Evolutionary conservation across 2,888 invertebrate species (phyloP).

Genomic region (Drosophila mercatorum): DNA sequence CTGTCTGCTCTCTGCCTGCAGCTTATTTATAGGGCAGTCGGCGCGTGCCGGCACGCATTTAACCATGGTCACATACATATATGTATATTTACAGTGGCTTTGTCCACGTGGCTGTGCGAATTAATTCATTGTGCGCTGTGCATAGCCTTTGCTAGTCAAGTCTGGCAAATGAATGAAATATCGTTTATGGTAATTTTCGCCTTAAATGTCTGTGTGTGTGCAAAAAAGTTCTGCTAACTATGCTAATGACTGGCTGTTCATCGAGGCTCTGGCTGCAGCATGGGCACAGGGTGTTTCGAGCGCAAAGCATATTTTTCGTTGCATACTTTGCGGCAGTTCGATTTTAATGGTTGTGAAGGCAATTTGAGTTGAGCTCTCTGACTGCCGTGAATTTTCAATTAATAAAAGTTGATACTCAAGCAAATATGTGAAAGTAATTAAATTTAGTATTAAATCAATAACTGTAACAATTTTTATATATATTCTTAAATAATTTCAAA

Average conservation of each 20-base stretch:
- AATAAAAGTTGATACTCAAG: background rate
- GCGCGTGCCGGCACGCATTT: conserved; percentile 69
- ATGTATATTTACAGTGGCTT: conserved; percentile 20
- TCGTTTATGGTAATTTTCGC: conserved; percentile 62
- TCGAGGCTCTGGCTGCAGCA: conserved; percentile 4
- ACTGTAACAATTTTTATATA: no score
- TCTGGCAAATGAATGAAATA: conserved; percentile 72
- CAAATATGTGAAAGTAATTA: background rate
- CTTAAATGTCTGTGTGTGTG: conserved; percentile 45
- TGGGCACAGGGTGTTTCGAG: conserved; percentile 42
- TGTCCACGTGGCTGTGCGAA: conserved; percentile 61
- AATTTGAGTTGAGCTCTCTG: background rate
- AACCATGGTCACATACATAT: conserved; percentile 13
- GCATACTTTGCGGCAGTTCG: conserved; percentile 58
- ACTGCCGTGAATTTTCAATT: background rate
- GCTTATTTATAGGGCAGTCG: conserved; percentile 70
- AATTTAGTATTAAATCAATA: background rate
- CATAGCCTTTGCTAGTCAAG: conserved; percentile 23
- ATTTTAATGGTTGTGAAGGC: conserved; percentile 18
- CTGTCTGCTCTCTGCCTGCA: conserved; percentile 19
- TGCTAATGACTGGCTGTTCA: conserved; percentile 51
- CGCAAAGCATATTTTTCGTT: background rate
- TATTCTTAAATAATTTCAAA: background rate
- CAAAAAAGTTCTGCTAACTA: conserved; percentile 58
- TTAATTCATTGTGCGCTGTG: conserved; percentile 54